Base-by-base conservation (phyloP, 2,113 vertebrate genomes). In the Zosterops lateralis region DNA sequence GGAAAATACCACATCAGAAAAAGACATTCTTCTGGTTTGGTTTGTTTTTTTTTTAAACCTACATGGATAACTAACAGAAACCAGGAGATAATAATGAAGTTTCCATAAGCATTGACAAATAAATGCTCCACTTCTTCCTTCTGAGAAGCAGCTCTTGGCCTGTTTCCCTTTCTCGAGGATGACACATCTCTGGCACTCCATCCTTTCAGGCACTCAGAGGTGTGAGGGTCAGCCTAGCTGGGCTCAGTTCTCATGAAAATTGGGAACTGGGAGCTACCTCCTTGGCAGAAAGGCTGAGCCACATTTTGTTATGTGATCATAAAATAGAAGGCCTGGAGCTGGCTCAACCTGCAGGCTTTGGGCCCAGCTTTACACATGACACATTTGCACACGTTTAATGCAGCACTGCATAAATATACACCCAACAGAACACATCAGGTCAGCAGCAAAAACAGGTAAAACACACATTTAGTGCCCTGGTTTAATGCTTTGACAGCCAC, bases 401-500 rank as follows among this genome's bases (percentile, higher is more conserved):
- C 29, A 47, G 28, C 6, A 0, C 0, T 74, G 44, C 34, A 28
- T 50, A 51, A 61, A 54, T 1, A 6, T 1, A 24, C 0, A 2
- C 12, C 7, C 9, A 51, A 14, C 3, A 72, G 79, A 53, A n/a
- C 53, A 48, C n/a, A 60, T 14, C 0, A 0, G 31, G 25, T 42
- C 62, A 60, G 42, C 61, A 50, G 32, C 54, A 80, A 51, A 34
- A 77, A 26, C 34, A 70, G 42, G n/a, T 3, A 24, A 51, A 83
- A 71, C 6, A 10, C 36, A 1, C 2, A 1, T 50, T 65, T 34
- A 57, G n/a, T 50, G 21, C 14, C 29, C 50, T 50, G 40, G 12
- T 79, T 80, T 57, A 93, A 34, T 14, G 25, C 17, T 68, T 84
- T 44, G 22, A 26, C 40, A 78, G 28, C 28, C 60, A 72, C 18